Evolutionary conservation across 1,140 invertebrate genomes (phyloP).

Genomic region (Idris sp.): DNA sequence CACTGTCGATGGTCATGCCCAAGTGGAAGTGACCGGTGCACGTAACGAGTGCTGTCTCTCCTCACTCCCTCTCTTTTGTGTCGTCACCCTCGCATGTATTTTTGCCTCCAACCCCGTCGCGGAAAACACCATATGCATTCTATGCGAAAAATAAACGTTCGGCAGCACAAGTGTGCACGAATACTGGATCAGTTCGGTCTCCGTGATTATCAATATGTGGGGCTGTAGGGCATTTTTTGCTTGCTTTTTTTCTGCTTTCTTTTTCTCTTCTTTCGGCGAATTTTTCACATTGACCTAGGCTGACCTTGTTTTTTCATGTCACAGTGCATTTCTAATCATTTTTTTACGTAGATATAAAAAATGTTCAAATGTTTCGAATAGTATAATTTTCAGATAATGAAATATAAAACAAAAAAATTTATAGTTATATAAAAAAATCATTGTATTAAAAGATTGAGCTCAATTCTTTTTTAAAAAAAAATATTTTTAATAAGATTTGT

Average conservation of each 20-base stretch:
- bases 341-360: too few species aligned
- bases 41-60: conserved; percentile 70
- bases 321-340: too few species aligned
- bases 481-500: too few species aligned
- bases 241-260: conserved; percentile 29
- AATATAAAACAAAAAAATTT: too few species aligned
- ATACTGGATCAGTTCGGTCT: conserved; percentile 19
- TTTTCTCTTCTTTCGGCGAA: conserved; percentile 33
- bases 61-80: conserved; percentile 41
- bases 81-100: conserved; percentile 40
- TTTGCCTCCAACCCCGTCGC: conserved; percentile 58
- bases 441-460: too few species aligned
- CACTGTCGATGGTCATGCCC: conserved; percentile 68
- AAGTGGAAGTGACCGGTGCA: conserved; percentile 76
- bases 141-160: conserved; percentile 65
- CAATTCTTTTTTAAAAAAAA: too few species aligned
- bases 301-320: conserved; percentile 49
- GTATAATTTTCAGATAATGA: too few species aligned
- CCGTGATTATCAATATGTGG: conserved; percentile 67
- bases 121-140: conserved; percentile 70
- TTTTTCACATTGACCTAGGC: conserved; percentile 44
- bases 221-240: conserved; percentile 72
- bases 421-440: too few species aligned
- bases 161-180: conserved; percentile 11
- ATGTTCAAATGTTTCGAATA: too few species aligned